These are phyloP conservation scores for Takifugu bimaculatus DNA, from an alignment of 2,113 vertebrate species.

Conservation along the genomic window DNA sequence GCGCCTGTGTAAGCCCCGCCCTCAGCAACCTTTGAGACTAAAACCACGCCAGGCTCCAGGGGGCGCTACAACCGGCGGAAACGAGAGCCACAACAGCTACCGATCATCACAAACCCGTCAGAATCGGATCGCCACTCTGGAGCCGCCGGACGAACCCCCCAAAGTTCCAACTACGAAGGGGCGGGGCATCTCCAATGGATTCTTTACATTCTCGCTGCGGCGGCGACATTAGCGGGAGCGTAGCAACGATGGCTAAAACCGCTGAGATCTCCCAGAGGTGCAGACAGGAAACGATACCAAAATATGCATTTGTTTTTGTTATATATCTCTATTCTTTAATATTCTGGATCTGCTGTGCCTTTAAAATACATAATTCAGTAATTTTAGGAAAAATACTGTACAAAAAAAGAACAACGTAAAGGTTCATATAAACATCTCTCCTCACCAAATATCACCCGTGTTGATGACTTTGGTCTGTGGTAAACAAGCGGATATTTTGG, in stretches of 20 bases:
- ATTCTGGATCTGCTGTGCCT: conserved; percentile 76
- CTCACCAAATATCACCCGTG: conserved; percentile 79
- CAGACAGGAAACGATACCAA: conserved; percentile 53
- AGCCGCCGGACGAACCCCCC: background rate
- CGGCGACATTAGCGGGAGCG: background rate
- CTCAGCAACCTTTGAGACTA: no score
- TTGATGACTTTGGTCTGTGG: conserved; percentile 70
- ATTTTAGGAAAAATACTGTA: conserved; percentile 97
- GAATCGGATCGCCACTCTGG: background rate
- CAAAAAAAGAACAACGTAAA: conserved; percentile 86
- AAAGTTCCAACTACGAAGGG: background rate
- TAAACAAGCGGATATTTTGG: conserved; percentile 70
- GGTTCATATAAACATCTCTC: conserved; percentile 91
- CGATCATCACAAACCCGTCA: conserved; percentile 52
- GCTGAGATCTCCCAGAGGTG: background rate
- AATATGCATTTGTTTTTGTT: conserved; percentile 54
- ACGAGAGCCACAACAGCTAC: conserved; percentile 8
- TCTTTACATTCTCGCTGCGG: no score
- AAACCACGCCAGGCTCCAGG: conserved; percentile 47
- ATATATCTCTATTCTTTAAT: conserved; percentile 60
- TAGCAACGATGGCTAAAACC: conserved; percentile 36
- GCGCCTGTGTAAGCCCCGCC: no score
- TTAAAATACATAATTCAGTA: conserved; percentile 90
- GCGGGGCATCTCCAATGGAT: no score
- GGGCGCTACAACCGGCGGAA: conserved; percentile 7